phyloP scores from a whole-genome alignment of 1,140 invertebrate genomes.

The Philaenus spumarius region DNA sequence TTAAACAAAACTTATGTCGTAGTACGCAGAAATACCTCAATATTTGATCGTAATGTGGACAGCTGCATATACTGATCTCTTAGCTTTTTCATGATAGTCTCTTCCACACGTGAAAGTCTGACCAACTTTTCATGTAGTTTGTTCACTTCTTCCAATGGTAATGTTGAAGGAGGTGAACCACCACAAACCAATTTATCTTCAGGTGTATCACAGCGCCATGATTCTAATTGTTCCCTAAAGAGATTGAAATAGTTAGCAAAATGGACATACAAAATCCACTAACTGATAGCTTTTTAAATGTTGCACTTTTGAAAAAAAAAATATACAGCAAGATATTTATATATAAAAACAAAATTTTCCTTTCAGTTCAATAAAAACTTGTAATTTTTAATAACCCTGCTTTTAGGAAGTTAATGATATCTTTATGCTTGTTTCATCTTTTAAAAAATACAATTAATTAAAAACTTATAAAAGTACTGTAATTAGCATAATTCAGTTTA shows the following conservation, averaged over 20 bases:
- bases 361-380: no score
- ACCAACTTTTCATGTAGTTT: conserved; percentile 58
- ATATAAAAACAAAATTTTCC: no score
- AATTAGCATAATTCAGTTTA: no score
- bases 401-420: no score
- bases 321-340: no score
- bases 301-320: no score
- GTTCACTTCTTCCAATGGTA: conserved; percentile 49
- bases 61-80: conserved; percentile 68
- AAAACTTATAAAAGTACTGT: no score
- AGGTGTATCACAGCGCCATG: conserved; percentile 19
- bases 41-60: conserved; percentile 46
- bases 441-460: no score
- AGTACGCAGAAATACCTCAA: conserved; percentile 47
- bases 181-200: conserved; percentile 10
- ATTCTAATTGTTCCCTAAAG: conserved; percentile 28
- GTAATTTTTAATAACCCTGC: no score
- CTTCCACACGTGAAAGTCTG: conserved; percentile 59
- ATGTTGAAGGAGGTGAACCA: conserved; percentile 10
- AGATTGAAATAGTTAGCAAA: neutral
- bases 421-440: no score
- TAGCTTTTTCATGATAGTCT: conserved; percentile 63
- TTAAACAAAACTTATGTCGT: no score
- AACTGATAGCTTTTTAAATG: no score
- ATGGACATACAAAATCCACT: neutral